Conservation (phyloP, 2,888 invertebrate genomes). For the Leptopterna dolabrata region DNA sequence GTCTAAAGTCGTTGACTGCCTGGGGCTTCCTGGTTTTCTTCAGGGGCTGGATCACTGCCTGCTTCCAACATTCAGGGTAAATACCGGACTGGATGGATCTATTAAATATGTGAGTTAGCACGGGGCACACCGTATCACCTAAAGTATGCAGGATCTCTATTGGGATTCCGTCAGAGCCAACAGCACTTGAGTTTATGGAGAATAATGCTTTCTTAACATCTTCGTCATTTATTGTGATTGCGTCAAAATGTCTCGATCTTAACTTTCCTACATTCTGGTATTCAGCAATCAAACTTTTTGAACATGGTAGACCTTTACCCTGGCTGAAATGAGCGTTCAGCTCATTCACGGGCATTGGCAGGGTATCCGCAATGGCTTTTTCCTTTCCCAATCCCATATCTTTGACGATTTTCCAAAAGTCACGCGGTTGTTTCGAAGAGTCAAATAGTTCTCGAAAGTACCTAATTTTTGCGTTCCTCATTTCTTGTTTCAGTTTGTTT, state of each 20-base stretch:
- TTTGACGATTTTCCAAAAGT: no score
- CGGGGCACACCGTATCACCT: neutral
- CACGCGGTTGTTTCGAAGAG: no score
- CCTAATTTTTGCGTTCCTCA: no score
- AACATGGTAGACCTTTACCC: no score
- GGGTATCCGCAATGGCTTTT: no score
- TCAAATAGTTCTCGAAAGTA: no score
- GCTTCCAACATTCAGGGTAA: neutral
- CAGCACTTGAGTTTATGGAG: neutral
- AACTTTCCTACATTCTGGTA: no score
- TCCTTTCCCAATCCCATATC: no score
- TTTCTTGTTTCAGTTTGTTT: no score
- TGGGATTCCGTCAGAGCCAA: neutral
- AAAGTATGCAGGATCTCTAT: neutral
- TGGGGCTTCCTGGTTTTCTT: neutral
- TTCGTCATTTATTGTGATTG: neutral
- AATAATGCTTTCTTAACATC: neutral
- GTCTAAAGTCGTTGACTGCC: neutral
- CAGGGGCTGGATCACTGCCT: neutral
- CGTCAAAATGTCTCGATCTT: neutral
- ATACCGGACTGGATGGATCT: neutral
- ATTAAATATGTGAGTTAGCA: slow-evolving; percentile 2
- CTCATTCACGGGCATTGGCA: no score
- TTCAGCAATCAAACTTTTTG: no score
- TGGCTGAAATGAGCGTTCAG: no score